A percentile compares a stretch with the other conserved stretches of the same genome.
Conservation (phyloP, 2,888 invertebrate genomes). For the Drosophila atripex region DNA sequence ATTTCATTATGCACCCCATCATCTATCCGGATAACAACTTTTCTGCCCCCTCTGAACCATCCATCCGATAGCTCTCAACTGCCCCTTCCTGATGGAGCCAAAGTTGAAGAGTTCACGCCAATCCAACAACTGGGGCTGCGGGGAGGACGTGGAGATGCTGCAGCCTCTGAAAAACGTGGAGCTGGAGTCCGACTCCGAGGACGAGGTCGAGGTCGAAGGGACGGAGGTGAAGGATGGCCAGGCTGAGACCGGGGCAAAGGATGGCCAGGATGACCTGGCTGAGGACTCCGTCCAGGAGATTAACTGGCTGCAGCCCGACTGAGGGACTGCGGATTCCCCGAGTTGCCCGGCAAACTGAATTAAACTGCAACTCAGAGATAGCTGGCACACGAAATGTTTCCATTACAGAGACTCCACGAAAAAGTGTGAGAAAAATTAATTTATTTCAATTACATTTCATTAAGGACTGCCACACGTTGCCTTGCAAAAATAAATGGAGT, state of each 20-base stretch:
- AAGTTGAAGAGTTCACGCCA: constrained; percentile 4
- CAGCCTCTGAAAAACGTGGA: neutral
- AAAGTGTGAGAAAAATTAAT: constrained; percentile 53
- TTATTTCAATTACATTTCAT: constrained; percentile 72
- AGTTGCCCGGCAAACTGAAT: constrained; percentile 14
- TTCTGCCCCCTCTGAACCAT: neutral
- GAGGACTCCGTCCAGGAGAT: constrained; percentile 2
- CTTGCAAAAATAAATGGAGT: neutral
- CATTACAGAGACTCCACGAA: constrained; percentile 23
- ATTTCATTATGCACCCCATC: constrained; percentile 8
- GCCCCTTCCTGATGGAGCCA: constrained; percentile 27
- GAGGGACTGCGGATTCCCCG: neutral
- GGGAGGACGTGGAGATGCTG: neutral
- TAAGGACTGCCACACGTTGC: constrained; percentile 67
- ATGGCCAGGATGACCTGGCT: neutral
- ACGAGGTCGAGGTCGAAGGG: neutral
- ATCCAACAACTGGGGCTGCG: neutral
- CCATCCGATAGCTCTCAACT: constrained; percentile 9
- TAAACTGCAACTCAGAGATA: constrained; percentile 19
- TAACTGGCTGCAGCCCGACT: constrained; percentile 18
- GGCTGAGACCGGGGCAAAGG: neutral
- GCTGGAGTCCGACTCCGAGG: constrained; percentile 3
- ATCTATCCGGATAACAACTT: constrained; percentile 5
- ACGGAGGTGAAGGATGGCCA: neutral
- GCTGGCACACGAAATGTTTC: constrained; percentile 32